A percentile compares a stretch with the other conserved stretches of the same genome.
phyloP scores from a whole-genome alignment of 1,140 invertebrate species.

The Drosophila tropicalis region DNA sequence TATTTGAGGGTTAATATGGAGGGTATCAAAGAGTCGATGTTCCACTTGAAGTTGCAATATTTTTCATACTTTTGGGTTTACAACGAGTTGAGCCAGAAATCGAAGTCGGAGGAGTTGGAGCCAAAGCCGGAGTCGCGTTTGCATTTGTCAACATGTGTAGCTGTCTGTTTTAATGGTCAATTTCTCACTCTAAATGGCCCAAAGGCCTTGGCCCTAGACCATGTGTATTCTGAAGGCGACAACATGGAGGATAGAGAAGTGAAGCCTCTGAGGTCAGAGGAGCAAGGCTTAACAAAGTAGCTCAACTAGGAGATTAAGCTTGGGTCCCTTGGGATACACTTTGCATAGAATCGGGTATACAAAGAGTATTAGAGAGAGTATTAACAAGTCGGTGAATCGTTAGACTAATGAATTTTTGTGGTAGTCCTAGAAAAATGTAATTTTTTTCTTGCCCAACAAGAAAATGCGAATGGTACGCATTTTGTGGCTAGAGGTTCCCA shows the following conservation, averaged over 20 bases:
- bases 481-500: constrained; percentile 51
- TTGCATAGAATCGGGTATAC: too few species aligned
- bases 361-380: too few species aligned
- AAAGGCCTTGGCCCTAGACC: constrained; percentile 28
- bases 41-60: not conserved
- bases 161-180: constrained; percentile 82
- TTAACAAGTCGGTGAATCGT: not conserved
- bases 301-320: not conserved
- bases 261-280: constrained; percentile 2
- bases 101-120: not conserved
- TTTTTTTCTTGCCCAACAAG: constrained; percentile 47
- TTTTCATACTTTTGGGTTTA: constrained; percentile 8
- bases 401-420: not conserved
- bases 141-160: constrained; percentile 82
- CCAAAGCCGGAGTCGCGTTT: constrained; percentile 53
- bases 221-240: constrained; percentile 1
- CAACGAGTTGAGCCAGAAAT: not conserved
- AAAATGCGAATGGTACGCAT: constrained; percentile 66
- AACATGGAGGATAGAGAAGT: not conserved
- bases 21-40: not conserved
- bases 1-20: too few species aligned
- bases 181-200: constrained; percentile 82
- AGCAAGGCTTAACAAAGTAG: constrained; percentile 17
- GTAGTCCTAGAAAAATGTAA: not conserved
- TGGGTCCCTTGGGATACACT: too few species aligned